These are phyloP conservation scores for Sycophila sp. DNA, from an alignment of 1,140 invertebrate genomes.

Conservation along the genomic window DNA sequence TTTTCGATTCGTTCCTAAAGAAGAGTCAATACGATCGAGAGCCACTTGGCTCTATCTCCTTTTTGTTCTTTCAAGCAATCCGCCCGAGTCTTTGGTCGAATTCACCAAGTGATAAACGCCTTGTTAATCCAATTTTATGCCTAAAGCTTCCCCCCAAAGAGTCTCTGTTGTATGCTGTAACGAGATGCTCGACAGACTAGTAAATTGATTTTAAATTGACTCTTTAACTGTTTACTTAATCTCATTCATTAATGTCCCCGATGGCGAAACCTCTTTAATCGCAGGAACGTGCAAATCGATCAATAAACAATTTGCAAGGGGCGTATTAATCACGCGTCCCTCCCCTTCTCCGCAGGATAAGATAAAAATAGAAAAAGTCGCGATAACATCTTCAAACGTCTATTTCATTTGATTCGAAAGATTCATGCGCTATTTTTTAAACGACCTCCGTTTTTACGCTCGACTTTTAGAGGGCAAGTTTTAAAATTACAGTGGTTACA, in stretches of 20 bases:
- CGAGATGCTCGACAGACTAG: conserved; percentile 25
- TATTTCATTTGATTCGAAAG: background rate
- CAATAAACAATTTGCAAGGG: background rate
- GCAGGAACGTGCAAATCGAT: background rate
- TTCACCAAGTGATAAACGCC: conserved; percentile 6
- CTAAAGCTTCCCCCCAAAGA: background rate
- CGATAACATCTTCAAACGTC: background rate
- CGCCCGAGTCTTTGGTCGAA: conserved; percentile 10
- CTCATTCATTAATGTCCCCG: conserved; percentile 4
- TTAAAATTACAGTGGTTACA: conserved; percentile 15
- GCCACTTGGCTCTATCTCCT: too few relatives aligned
- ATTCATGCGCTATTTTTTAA: conserved; percentile 23
- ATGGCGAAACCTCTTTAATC: background rate
- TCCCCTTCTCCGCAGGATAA: background rate
- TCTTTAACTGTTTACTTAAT: conserved; percentile 12
- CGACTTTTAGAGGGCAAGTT: conserved; percentile 21
- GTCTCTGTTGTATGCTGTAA: conserved; percentile 2
- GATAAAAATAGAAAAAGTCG: background rate
- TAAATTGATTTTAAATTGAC: conserved; percentile 35
- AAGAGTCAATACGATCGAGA: too few relatives aligned
- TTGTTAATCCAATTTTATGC: conserved; percentile 17
- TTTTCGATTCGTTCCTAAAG: too few relatives aligned
- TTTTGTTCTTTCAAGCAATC: too few relatives aligned
- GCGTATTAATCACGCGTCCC: too few relatives aligned
- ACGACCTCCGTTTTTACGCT: conserved; percentile 2